These are phyloP conservation scores for Leucania comma DNA, from an alignment of 2,888 invertebrate species.

Conservation along the genomic window DNA sequence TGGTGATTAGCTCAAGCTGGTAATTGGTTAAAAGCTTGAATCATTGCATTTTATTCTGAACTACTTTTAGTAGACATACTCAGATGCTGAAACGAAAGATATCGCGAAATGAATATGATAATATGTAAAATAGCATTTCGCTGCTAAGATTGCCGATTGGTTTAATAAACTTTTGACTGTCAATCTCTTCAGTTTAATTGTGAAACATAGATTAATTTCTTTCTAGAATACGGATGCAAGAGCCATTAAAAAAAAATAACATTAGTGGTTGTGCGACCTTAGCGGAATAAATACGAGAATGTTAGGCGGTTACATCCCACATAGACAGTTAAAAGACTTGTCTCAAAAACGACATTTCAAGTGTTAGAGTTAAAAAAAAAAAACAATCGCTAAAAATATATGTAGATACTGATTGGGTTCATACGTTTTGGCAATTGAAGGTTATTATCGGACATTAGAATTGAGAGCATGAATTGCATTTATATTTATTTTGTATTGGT, in stretches of 20 bases:
- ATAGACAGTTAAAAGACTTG: background rate
- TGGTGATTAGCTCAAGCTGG: constrained; percentile 21
- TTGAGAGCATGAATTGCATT: constrained; percentile 81
- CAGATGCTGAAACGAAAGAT: background rate
- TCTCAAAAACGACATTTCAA: constrained; percentile 10
- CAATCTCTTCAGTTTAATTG: background rate
- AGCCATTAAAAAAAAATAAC: background rate
- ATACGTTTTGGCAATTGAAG: constrained; percentile 44
- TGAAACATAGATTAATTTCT: background rate
- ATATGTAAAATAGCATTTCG: background rate
- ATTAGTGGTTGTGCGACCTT: background rate
- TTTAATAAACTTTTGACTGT: background rate
- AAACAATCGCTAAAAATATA: constrained; percentile 42
- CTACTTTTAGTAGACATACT: background rate
- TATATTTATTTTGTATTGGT: constrained; percentile 78
- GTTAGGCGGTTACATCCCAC: no score
- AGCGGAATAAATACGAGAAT: no score
- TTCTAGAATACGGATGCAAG: background rate
- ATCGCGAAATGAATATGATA: background rate
- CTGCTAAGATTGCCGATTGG: background rate
- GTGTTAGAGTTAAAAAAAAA: constrained; percentile 38
- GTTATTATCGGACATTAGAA: constrained; percentile 77
- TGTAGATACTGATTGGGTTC: constrained; percentile 64
- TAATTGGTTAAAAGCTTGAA: constrained; percentile 14
- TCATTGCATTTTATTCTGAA: background rate